Conservation (phyloP, 2,797 vertebrate species). For the Arnoldichthys spilopterus region DNA sequence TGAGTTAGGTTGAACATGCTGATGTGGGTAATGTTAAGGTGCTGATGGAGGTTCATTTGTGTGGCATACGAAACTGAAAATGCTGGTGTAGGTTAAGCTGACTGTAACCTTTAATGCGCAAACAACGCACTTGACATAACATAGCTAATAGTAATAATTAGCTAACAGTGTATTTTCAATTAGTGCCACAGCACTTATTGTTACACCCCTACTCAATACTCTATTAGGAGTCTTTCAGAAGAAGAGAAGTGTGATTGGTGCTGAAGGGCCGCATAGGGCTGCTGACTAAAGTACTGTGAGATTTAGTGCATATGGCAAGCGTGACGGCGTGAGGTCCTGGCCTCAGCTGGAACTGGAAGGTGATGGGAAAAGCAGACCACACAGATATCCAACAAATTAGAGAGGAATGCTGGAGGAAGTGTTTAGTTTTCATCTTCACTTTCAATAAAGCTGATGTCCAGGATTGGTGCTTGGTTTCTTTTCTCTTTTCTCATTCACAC, state of each 20-base stretch:
- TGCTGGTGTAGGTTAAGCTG: background rate
- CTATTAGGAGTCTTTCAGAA: background rate
- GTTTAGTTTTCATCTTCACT: constrained; percentile 64
- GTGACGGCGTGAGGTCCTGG: constrained; percentile 20
- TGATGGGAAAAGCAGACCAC: constrained; percentile 49
- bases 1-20: background rate
- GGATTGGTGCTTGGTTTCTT: constrained; percentile 23
- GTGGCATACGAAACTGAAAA: background rate
- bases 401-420: constrained; percentile 51
- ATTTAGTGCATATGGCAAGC: constrained; percentile 25
- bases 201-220: background rate
- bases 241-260: background rate
- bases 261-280: background rate
- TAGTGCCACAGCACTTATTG: background rate
- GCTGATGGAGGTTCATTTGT: background rate
- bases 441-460: constrained; percentile 68
- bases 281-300: background rate
- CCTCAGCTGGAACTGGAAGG: constrained; percentile 5
- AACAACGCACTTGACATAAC: background rate
- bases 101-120: background rate
- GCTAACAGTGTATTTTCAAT: too few relatives aligned
- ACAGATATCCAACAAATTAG: constrained; percentile 47
- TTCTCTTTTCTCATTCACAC: constrained; percentile 45
- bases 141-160: too few relatives aligned
- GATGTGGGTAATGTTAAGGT: background rate